Evolutionary conservation across 64 coral and sea anemone species (phyloP).

Genomic region (Hydrozoanthus tunicans): DNA sequence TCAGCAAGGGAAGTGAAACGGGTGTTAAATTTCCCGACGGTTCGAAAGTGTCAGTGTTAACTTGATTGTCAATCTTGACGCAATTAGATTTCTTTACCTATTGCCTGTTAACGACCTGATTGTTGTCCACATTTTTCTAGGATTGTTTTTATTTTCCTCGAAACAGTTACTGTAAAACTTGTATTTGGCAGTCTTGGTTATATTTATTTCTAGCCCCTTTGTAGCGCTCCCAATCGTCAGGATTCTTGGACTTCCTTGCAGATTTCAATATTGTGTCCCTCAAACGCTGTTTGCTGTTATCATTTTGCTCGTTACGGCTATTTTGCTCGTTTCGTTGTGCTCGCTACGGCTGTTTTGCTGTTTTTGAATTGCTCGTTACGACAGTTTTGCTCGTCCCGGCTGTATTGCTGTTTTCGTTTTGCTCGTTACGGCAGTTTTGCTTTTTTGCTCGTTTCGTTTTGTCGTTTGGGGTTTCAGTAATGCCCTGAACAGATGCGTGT

Average conservation of each 20-base stretch:
- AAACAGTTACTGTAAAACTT: conserved; percentile 58
- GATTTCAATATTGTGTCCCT: conserved; percentile 57
- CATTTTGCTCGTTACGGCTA: no score
- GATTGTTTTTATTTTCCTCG: conserved; percentile 69
- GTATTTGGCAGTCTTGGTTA: conserved; percentile 52
- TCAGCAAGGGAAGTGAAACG: conserved; percentile 63
- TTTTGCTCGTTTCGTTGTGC: no score
- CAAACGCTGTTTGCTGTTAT: neutral
- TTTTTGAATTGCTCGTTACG: no score
- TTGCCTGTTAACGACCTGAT: conserved; percentile 70
- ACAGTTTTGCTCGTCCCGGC: no score
- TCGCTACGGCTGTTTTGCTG: no score
- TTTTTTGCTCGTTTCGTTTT: no score
- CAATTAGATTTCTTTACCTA: conserved; percentile 37
- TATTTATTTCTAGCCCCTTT: conserved; percentile 56
- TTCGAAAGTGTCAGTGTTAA: conserved; percentile 40
- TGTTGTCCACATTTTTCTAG: conserved; percentile 72
- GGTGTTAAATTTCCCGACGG: conserved; percentile 49
- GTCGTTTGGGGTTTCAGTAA: no score
- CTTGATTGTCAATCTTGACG: conserved; percentile 15
- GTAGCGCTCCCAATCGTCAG: conserved; percentile 57
- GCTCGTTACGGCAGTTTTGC: no score
- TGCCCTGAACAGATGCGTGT: no score
- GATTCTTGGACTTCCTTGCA: conserved; percentile 44
- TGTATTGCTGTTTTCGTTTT: no score